These are phyloP conservation scores for Atrichornis clamosus DNA, from an alignment of 2,113 vertebrate species.

Conservation along the genomic window DNA sequence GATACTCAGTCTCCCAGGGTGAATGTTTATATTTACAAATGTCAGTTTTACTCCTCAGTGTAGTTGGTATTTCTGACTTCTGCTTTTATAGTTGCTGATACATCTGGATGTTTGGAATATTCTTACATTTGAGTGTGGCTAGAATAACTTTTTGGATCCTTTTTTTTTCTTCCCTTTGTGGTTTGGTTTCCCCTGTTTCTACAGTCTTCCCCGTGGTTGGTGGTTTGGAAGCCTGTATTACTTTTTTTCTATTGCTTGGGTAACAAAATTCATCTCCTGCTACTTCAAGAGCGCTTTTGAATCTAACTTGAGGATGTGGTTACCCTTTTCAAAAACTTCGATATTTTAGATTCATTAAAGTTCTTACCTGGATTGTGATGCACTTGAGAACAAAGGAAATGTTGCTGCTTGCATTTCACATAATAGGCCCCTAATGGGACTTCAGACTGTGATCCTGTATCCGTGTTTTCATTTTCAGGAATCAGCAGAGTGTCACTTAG, in stretches of 20 bases:
- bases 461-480: not conserved
- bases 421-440: too few species aligned
- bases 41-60: not conserved
- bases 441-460: not conserved
- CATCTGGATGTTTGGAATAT: not conserved
- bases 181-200: not conserved
- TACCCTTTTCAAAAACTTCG: not conserved
- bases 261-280: not conserved
- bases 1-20: rapidly evolving
- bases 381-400: not conserved
- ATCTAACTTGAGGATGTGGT: not conserved
- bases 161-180: not conserved
- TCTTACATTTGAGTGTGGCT: not conserved
- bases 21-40: not conserved
- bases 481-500: not conserved
- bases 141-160: not conserved
- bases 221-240: not conserved
- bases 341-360: not conserved
- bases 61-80: not conserved
- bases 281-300: not conserved
- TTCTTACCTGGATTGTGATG: not conserved
- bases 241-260: not conserved
- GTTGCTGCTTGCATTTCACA: not conserved
- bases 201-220: not conserved
- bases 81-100: not conserved